Conservation (phyloP, 2,888 invertebrate genomes). For the Pecten maximus region DNA sequence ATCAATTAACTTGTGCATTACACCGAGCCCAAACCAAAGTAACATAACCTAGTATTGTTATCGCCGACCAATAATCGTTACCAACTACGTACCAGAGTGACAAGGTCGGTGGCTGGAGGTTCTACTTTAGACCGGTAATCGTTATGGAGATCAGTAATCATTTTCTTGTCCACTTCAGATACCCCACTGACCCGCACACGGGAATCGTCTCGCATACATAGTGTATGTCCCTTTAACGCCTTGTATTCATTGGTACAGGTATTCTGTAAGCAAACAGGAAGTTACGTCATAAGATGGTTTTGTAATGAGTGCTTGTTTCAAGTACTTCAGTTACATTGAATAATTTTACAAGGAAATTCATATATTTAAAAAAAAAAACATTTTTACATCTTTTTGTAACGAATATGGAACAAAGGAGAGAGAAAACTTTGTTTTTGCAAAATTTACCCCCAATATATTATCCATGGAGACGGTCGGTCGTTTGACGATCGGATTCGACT, state of each 20-base stretch:
- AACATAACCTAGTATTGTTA: too few relatives aligned
- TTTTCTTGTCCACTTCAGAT: slow-evolving; percentile 57
- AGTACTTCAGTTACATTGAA: not conserved
- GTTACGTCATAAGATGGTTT: not conserved
- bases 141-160: slow-evolving; percentile 70
- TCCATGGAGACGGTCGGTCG: not conserved
- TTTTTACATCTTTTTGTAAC: too few relatives aligned
- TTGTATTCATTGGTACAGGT: slow-evolving; percentile 63
- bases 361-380: too few relatives aligned
- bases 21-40: too few relatives aligned
- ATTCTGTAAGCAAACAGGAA: slow-evolving; percentile 49
- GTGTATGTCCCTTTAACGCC: slow-evolving; percentile 65
- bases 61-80: not conserved
- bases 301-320: not conserved
- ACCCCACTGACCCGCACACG: slow-evolving; percentile 64
- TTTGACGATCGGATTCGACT: not conserved
- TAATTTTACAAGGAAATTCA: not conserved
- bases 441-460: not conserved
- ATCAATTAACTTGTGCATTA: too few relatives aligned
- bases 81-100: slow-evolving; percentile 65
- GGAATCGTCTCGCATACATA: slow-evolving; percentile 70
- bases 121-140: slow-evolving; percentile 63
- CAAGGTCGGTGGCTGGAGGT: slow-evolving; percentile 72
- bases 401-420: too few relatives aligned
- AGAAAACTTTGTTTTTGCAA: not conserved